Evolutionary conservation across 2,888 invertebrate genomes (phyloP).

Genomic region (Embidobia sp.): DNA sequence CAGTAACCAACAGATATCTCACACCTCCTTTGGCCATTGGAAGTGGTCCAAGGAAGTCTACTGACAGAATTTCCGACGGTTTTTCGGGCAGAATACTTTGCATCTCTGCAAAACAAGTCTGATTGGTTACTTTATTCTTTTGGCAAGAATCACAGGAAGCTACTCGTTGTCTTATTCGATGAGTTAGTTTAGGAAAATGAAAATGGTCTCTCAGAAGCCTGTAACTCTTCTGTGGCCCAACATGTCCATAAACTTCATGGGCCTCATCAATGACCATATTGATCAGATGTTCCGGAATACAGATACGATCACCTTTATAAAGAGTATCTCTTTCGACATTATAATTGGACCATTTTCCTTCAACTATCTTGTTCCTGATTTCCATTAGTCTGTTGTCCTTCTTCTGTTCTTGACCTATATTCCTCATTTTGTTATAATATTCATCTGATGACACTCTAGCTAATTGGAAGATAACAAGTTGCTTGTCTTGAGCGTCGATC

Average conservation of each 20-base stretch:
- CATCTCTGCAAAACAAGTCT: neutral
- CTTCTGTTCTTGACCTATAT: neutral
- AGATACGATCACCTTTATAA: neutral
- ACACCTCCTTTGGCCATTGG: conserved; percentile 23
- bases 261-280: conserved; percentile 2
- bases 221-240: conserved; percentile 31
- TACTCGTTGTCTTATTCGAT: neutral
- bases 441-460: neutral
- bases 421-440: neutral
- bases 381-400: too few species aligned
- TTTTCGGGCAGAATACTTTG: conserved; percentile 11
- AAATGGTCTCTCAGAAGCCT: conserved; percentile 31
- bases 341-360: too few species aligned
- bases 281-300: neutral
- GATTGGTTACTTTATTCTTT: conserved; percentile 35
- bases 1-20: conserved; percentile 39
- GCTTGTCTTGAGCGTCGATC: too few species aligned
- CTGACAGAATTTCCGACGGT: conserved; percentile 41
- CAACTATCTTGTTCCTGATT: too few species aligned
- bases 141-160: conserved; percentile 46
- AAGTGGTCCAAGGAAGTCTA: conserved; percentile 24
- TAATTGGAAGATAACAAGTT: too few species aligned
- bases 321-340: too few species aligned
- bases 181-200: conserved; percentile 1
- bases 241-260: conserved; percentile 36